A percentile compares a stretch with the other conserved stretches of the same genome.
Evolutionary conservation across 2,113 vertebrate species (phyloP).

Genomic region (Hydrochoerus hydrochaeris): DNA sequence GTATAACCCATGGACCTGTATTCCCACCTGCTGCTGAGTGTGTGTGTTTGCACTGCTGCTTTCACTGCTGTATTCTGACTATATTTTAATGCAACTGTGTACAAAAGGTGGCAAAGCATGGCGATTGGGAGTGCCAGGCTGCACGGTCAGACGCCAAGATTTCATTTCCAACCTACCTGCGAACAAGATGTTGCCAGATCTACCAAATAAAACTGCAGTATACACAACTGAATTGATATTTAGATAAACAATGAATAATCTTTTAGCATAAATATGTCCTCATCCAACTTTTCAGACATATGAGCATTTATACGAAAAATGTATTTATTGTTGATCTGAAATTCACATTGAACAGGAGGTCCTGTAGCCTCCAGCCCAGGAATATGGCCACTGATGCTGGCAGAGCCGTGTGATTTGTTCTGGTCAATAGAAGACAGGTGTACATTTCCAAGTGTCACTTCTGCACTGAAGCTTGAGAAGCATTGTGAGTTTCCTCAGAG

Average conservation of each 20-base stretch:
- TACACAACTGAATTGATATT: neutral
- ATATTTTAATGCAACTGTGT: neutral
- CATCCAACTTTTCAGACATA: neutral
- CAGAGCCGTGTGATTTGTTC: neutral
- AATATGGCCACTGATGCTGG: rapidly evolving
- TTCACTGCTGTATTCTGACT: neutral
- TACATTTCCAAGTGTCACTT: rapidly evolving
- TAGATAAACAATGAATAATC: neutral
- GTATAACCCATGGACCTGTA: neutral
- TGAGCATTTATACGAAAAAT: neutral
- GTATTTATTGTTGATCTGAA: neutral
- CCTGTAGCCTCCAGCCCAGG: no score
- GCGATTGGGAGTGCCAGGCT: neutral
- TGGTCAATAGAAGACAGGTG: neutral
- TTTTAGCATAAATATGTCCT: neutral
- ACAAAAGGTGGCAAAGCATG: neutral
- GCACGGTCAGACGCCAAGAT: neutral
- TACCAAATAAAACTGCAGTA: neutral
- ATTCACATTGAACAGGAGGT: neutral
- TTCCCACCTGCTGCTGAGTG: neutral
- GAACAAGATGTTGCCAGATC: neutral
- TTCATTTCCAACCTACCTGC: rapidly evolving
- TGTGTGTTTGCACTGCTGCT: neutral
- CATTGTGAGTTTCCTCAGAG: neutral
- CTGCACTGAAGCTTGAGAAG: neutral